Percentiles rank a stretch among this genome's conserved stretches.
These are phyloP conservation scores for Rhaphigaster nebulosa DNA, from an alignment of 2,888 invertebrate species.

Conservation along the genomic window DNA sequence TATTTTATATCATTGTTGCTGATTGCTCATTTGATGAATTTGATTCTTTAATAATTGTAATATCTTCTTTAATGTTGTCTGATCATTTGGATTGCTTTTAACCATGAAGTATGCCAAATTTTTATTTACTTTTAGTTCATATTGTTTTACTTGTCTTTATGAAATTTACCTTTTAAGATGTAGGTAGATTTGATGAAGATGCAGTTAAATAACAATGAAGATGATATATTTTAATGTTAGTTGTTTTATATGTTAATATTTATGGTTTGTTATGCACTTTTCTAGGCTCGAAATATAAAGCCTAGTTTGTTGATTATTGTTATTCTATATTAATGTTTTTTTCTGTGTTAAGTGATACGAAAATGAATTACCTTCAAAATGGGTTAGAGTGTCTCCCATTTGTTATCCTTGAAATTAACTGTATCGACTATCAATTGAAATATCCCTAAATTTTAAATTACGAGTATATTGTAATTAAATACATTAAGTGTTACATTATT, in stretches of 20 bases:
- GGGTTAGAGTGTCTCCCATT: background rate
- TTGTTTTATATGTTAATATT: conserved; percentile 39
- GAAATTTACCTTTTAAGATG: background rate
- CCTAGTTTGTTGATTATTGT: conserved; percentile 30
- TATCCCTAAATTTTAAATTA: background rate
- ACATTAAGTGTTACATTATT: background rate
- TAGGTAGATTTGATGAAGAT: background rate
- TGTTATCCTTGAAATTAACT: background rate
- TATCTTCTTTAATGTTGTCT: background rate
- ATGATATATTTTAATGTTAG: conserved; percentile 19
- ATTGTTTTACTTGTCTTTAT: background rate
- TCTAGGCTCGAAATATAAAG: background rate
- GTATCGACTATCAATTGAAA: background rate
- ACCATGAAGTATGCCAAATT: background rate
- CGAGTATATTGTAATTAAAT: conserved; percentile 15
- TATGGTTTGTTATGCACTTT: background rate
- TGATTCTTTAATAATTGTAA: background rate
- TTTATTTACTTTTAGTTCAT: background rate
- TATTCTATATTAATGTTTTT: conserved; percentile 39
- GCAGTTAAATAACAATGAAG: background rate
- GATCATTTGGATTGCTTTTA: background rate
- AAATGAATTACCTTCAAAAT: conserved; percentile 6
- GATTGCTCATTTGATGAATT: conserved; percentile 11
- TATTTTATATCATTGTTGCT: conserved; percentile 28
- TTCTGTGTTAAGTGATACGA: background rate